Evolutionary conservation across 2,113 vertebrate genomes (phyloP).

Genomic region (Corydoras maculifer): DNA sequence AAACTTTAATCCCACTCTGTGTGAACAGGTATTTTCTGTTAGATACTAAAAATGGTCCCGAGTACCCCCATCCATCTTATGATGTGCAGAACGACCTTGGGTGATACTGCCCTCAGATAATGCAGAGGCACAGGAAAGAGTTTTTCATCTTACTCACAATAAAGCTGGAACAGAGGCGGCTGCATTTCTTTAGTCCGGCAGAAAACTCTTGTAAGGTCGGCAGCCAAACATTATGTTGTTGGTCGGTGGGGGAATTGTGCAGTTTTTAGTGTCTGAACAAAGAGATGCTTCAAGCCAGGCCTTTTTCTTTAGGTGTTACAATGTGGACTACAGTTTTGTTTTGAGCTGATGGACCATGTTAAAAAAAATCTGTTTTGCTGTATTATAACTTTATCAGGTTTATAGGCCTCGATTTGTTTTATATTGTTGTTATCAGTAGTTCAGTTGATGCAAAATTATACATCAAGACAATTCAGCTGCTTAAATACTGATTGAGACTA

Average conservation of each 20-base stretch:
- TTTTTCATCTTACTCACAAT: conserved; percentile 35
- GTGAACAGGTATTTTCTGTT: conserved; percentile 35
- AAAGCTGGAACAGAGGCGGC: conserved; percentile 19
- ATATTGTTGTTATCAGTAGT: too few relatives aligned
- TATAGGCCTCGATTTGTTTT: too few relatives aligned
- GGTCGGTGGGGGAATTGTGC: conserved; percentile 19
- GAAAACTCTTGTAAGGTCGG: conserved; percentile 27
- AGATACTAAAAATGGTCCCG: conserved; percentile 31
- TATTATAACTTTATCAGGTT: too few relatives aligned
- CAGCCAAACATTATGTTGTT: conserved; percentile 19
- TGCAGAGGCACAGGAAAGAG: conserved; percentile 21
- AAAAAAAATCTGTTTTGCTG: too few relatives aligned
- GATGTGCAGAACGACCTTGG: conserved; percentile 34
- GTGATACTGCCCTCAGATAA: conserved; percentile 22
- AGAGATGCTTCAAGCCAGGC: not conserved
- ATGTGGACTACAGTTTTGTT: too few relatives aligned
- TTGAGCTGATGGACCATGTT: too few relatives aligned
- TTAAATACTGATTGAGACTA: too few relatives aligned
- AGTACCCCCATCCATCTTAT: conserved; percentile 37
- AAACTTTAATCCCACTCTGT: conserved; percentile 41
- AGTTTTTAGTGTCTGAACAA: not conserved
- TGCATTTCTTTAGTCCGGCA: conserved; percentile 18
- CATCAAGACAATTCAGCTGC: too few relatives aligned
- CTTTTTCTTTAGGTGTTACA: not conserved
- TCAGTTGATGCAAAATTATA: too few relatives aligned